Percentiles rank a stretch among this genome's conserved stretches.
Evolutionary conservation across 2,113 vertebrate species (phyloP).

Genomic region (Dermatemys mawii): DNA sequence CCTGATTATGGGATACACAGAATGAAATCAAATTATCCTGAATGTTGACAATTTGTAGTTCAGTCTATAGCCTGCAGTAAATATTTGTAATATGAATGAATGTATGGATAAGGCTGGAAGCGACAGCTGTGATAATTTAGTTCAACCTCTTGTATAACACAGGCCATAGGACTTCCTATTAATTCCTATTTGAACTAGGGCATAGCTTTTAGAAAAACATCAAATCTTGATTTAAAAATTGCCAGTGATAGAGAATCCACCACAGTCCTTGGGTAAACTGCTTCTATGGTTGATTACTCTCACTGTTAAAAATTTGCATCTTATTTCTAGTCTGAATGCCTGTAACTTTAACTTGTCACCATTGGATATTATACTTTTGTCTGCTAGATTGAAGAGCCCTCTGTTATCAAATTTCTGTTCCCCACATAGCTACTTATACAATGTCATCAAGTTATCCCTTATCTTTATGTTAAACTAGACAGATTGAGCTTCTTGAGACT

Average conservation of each 20-base stretch:
- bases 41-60: not conserved
- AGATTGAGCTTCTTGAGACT: not conserved
- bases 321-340: not conserved
- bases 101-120: not conserved
- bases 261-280: not conserved
- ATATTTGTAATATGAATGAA: not conserved
- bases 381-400: not conserved
- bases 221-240: not conserved
- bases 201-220: not conserved
- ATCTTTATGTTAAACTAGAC: not conserved
- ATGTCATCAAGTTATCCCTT: not conserved
- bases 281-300: not conserved
- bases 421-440: not conserved
- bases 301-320: not conserved
- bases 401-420: not conserved
- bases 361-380: not conserved
- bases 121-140: not conserved
- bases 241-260: not conserved
- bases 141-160: not conserved
- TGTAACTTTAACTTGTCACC: not conserved
- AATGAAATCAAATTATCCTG: not conserved
- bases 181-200: not conserved
- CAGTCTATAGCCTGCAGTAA: not conserved
- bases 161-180: not conserved
- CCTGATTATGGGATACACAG: not conserved